Base-by-base conservation (phyloP, 2,113 vertebrate genomes). In the Lichenostomus cassidix region DNA sequence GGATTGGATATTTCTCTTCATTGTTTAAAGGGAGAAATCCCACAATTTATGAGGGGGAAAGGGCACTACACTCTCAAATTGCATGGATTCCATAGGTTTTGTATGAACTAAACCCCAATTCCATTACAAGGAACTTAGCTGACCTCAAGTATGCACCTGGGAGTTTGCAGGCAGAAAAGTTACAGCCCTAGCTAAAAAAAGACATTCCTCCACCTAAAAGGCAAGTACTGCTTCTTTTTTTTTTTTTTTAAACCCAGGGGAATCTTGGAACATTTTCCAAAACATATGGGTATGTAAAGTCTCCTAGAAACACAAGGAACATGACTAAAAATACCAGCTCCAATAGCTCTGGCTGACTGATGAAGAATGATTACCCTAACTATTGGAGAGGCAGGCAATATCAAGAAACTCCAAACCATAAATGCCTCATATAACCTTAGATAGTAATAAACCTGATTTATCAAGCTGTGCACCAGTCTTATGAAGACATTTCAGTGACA, bases 301-400 rank as follows among this genome's bases (percentile, higher is more conserved):
- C 88, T 52, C 35, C 50, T 55, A 67, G 64, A 78, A 96, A 70
- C 75, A 79, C 92, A 79, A 78, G 83, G 83, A 96, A 91, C 92
- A 82, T 84, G 70, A 94, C 89, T 94, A 58, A 94, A 94, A 95
- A 82, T 21, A 62, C 89, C 42, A 84, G 65, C 60, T 91, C 94
- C 88, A 88, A 42, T 69, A 94, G 91, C 76, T 80, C 76, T 93
- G 69, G 91, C 24, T 97, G 93, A 95, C 90, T 92, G 92, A 96
- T 89, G 87, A 95, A 94, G 89, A 97, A 95, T 93, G 92, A 97
- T 97, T 95, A 93, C 41, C 87, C 83, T 89, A 83, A 95, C 12
- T 90, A 88, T 27, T 79, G 77, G 64, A 76, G 71, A 97, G 62
- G 77, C 92, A 95, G 89, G 68, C 90, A 96, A 55, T 9, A 53